Conservation (phyloP, 2,113 vertebrate genomes). For the Polypterus bichir region DNA sequence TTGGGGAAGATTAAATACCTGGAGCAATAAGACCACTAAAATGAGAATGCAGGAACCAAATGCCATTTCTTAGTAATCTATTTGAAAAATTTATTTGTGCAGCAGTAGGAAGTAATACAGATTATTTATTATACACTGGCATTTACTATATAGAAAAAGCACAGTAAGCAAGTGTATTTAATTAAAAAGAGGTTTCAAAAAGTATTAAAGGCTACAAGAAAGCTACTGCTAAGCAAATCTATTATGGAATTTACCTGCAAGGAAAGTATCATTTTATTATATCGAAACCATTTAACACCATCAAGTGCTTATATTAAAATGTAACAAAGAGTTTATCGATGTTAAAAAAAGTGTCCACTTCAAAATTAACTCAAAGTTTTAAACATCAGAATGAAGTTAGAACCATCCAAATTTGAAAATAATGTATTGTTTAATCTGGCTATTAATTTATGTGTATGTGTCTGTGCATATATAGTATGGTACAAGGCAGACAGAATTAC, state of each 20-base stretch:
- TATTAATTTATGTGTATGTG: not conserved
- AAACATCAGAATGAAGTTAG: not conserved
- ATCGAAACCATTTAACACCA: not conserved
- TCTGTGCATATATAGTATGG: not conserved
- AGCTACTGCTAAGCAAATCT: not conserved
- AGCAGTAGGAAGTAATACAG: not conserved
- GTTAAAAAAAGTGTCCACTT: not conserved
- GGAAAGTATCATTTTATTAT: not conserved
- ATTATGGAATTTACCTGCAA: not conserved
- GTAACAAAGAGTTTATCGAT: not conserved
- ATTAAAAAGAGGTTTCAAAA: conserved; percentile 1
- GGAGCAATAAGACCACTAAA: not conserved
- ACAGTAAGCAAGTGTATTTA: conserved; percentile 4
- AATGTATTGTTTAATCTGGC: not conserved
- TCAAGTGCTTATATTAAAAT: not conserved
- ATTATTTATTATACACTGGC: conserved; percentile 5
- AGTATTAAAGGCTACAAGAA: conserved; percentile 1
- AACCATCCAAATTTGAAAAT: not conserved
- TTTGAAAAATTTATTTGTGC: conserved; percentile 5
- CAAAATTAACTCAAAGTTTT: not conserved
- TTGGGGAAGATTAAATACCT: not conserved
- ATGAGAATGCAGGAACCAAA: not conserved
- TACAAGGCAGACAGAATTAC: not conserved
- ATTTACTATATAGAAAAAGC: conserved; percentile 1
- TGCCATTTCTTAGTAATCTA: conserved; percentile 7